A percentile compares a stretch with the other conserved stretches of the same genome.
Evolutionary conservation across 2,888 invertebrate species (phyloP).

Genomic region (Volucella inanis): DNA sequence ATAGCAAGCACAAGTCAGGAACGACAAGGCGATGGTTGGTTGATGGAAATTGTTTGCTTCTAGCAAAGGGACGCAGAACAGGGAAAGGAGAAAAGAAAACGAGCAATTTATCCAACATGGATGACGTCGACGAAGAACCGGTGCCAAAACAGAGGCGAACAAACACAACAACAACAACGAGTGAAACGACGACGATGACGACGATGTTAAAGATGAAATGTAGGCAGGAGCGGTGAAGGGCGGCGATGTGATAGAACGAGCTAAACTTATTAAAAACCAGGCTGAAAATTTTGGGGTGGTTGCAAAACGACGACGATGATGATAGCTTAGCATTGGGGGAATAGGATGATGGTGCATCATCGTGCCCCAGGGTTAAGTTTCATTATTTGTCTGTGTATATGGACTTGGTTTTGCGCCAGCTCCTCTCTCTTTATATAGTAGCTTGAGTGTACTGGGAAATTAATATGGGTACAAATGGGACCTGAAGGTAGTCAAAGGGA

Average conservation of each 20-base stretch:
- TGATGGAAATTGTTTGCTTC: slow-evolving; percentile 69
- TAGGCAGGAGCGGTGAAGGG: slow-evolving; percentile 5
- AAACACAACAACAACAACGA: slow-evolving; percentile 25
- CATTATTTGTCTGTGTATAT: slow-evolving; percentile 48
- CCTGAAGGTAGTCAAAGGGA: slow-evolving; percentile 38
- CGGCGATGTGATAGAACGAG: slow-evolving; percentile 69
- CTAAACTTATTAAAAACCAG: slow-evolving; percentile 75
- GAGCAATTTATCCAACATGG: slow-evolving; percentile 75
- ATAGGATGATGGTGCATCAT: slow-evolving; percentile 60
- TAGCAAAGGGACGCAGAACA: slow-evolving; percentile 30
- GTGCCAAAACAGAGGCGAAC: slow-evolving; percentile 22
- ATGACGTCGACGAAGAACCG: slow-evolving; percentile 62
- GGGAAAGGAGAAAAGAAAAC: slow-evolving; percentile 54
- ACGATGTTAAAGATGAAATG: slow-evolving; percentile 7
- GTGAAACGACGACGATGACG: slow-evolving; percentile 38
- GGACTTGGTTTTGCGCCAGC: slow-evolving; percentile 19
- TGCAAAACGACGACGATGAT: slow-evolving; percentile 26
- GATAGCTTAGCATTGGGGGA: slow-evolving; percentile 22
- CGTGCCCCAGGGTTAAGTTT: slow-evolving; percentile 71
- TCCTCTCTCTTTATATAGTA: slow-evolving; percentile 33
- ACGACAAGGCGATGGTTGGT: slow-evolving; percentile 58
- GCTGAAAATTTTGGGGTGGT: slow-evolving; percentile 63
- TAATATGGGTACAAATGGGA: slow-evolving; percentile 64
- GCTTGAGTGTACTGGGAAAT: slow-evolving; percentile 64
- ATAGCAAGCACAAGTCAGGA: slow-evolving; percentile 41